Conservation (phyloP, 2,888 invertebrate species). For the Cancer borealis region DNA sequence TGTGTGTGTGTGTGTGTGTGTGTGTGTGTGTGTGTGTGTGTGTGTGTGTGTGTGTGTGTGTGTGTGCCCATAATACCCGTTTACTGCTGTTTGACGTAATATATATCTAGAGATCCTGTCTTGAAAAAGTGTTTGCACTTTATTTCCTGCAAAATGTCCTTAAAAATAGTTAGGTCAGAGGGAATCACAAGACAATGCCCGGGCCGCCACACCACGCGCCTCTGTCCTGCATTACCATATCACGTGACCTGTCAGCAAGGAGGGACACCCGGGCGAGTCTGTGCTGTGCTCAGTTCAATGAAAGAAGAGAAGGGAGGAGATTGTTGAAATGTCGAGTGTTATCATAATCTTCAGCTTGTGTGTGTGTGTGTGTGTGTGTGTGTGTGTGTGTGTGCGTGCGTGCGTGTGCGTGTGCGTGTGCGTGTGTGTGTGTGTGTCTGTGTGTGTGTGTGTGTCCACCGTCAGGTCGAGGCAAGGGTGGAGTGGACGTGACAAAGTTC, state of each 20-base stretch:
- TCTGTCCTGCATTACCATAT: background rate
- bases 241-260: background rate
- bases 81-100: background rate
- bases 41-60: constrained; percentile 17
- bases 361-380: constrained; percentile 21
- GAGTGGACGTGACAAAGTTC: background rate
- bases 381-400: constrained; percentile 8
- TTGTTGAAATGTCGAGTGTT: background rate
- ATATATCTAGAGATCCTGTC: background rate
- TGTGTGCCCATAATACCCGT: background rate
- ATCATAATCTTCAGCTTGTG: background rate
- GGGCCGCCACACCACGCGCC: background rate
- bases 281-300: background rate
- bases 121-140: background rate
- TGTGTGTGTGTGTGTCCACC: constrained; percentile 4
- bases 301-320: background rate
- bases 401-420: constrained; percentile 29
- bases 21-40: background rate
- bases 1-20: background rate
- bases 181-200: background rate
- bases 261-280: background rate
- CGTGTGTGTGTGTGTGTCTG: constrained; percentile 34
- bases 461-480: background rate
- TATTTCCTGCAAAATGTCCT: background rate
- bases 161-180: background rate